Base-by-base conservation (phyloP, 2,888 invertebrate genomes). In the Microplitis deprimator region DNA sequence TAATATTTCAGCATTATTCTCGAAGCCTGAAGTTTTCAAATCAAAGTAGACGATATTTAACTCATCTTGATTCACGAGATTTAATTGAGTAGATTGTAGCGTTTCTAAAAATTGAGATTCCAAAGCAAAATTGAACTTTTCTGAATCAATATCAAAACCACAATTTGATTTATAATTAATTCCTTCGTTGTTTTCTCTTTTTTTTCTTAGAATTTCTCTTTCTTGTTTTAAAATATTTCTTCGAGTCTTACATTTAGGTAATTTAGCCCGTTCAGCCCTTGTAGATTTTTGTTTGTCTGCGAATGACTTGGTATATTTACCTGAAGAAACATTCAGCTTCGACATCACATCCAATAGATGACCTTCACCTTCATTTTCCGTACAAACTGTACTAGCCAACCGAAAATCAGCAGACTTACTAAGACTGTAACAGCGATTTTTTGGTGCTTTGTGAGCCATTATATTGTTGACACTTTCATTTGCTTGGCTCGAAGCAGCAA, bases 361-460 rank as follows among this genome's bases (percentile, higher is more conserved):
- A 6, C 50, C 64, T 41, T 76, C 79, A 64, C 79, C 79, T 29
- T 78, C 73, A 59, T 76, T 78, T 69, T 78, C 73, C 7, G 70
- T 39, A 39, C 68, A 64, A 17, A 78, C 70, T 20, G 73, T 41
- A n/a, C 76, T 79, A 16, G 76, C 76, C 38, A 79, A 71, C 29
- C 76, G 65, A 41, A 69, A 73, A 67, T 74, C 73, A n/a, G 67
- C 73, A 29, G 76, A 64, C 65, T 73, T 73, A 60, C 73, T 65
- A 6, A 73, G 50, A 60, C 73, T 76, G 39, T 73, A 70, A 67
- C 79, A 74, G 7, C 67, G 39, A 38, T 73, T 79, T 77, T 84
- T 81, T 2, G 80, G 79, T 6, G 81, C 77, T 79, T 84, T 83
- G 62, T 82, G 82, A 60, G 83, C 82, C 76, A 82, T 82, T 61